Evolutionary conservation across 2,797 vertebrate genomes (phyloP), one percentile per base, ranked within the genome.

Genomic region (Steatocranus sp.): DNA sequence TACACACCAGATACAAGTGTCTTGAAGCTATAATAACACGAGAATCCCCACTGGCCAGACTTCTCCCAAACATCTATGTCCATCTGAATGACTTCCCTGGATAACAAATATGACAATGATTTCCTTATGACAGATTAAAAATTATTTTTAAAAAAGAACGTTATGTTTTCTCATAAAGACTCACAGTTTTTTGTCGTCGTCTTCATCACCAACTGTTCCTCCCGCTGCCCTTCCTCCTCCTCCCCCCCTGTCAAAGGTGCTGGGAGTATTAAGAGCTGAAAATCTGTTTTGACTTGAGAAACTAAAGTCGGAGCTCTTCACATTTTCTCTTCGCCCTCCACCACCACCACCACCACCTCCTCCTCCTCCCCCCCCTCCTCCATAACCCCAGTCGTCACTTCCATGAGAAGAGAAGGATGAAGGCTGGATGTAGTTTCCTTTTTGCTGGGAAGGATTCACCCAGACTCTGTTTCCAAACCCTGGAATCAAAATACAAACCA

Each of bases 1-100:
- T 68, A 92, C 92, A 36, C 43, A 99, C 98, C 98, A 87, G 98
- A 97, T 78, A 99, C 66, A 85, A 93, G 91, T 0, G 84, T 88
- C 85, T 95, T 97, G 84, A 92, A 32, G 2, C 83, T 89, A 1
- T 96, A 96, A 54, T 98, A 99, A 85, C 95, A 97, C 0, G 98
- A 99, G 90, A 98, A 96, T 58, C 92, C 93, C 98, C 98, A 99
- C 48, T 99, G 98, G 2, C 97, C 96, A 5, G 97, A 99, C 51
- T 90, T 96, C 91, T 97, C 96, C 98, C 98, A 99, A 23, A 63
- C 56, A 43, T 98, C 97, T 96, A 99, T 96, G 89, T 99, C 98
- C 63, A 88, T 92, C 88, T 96, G 93, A 81, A 99, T 95, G 41
- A 94, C 89, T 81, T 98, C 97, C 8, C 98, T 99, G 89, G 7